These are phyloP conservation scores for Gonatopus flavifemur DNA, from an alignment of 1,140 invertebrate genomes.

Conservation along the genomic window DNA sequence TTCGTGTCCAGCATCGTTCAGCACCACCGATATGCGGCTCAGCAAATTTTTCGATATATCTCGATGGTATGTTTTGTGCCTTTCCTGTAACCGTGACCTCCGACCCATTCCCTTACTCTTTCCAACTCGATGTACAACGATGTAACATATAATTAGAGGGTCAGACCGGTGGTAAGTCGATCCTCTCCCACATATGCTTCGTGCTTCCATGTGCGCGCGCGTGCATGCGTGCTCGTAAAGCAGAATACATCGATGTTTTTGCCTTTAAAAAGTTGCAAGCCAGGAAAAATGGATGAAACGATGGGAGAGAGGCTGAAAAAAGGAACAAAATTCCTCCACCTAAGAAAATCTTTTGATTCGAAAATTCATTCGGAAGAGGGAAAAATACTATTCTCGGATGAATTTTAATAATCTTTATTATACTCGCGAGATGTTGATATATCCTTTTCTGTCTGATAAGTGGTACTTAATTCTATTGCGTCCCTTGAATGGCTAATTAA, in stretches of 20 bases:
- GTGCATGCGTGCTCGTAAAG: too few relatives aligned
- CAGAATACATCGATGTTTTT: too few relatives aligned
- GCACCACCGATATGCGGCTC: conserved; percentile 12
- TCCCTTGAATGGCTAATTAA: too few relatives aligned
- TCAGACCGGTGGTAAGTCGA: conserved; percentile 23
- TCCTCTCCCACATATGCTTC: conserved; percentile 11
- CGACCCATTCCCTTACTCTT: conserved; percentile 29
- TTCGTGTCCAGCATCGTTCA: conserved; percentile 9
- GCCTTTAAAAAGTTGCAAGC: not conserved
- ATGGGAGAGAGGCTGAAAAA: conserved; percentile 3
- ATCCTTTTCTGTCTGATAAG: too few relatives aligned
- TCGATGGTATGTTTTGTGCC: conserved; percentile 24
- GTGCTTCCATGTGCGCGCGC: too few relatives aligned
- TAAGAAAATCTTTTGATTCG: too few relatives aligned
- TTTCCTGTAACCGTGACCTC: conserved; percentile 30
- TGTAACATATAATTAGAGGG: conserved; percentile 41
- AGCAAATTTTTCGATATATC: conserved; percentile 34
- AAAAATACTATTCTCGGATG: too few relatives aligned
- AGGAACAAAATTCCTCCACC: not conserved
- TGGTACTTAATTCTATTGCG: too few relatives aligned
- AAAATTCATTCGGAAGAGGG: too few relatives aligned
- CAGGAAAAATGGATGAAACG: not conserved
- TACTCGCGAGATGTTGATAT: too few relatives aligned
- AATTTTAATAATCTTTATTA: too few relatives aligned
- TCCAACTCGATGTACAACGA: too few relatives aligned